These are phyloP conservation scores for Latrodectus hesperus DNA, from an alignment of 2,888 invertebrate genomes.

Conservation along the genomic window DNA sequence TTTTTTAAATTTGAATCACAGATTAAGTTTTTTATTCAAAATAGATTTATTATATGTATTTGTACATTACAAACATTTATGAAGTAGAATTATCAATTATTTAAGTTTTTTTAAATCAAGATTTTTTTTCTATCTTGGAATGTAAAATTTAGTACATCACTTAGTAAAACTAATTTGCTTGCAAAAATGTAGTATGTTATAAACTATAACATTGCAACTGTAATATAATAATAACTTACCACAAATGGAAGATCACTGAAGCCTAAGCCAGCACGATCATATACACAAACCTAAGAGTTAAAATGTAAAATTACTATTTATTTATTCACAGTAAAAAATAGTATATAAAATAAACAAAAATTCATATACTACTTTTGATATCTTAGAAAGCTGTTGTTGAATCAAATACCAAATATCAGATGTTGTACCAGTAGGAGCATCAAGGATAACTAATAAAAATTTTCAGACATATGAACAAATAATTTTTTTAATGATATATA, in stretches of 20 bases:
- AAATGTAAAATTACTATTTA: neutral
- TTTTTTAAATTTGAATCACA: too few species aligned
- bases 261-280: slow-evolving; percentile 64
- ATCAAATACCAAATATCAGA: slow-evolving; percentile 59
- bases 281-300: slow-evolving; percentile 57
- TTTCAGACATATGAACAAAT: too few species aligned
- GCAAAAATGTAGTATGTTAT: neutral
- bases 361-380: slow-evolving; percentile 27
- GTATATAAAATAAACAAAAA: neutral
- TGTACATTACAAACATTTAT: too few species aligned
- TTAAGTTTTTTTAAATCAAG: too few species aligned
- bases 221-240: slow-evolving; percentile 14
- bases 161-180: neutral
- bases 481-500: too few species aligned
- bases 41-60: too few species aligned
- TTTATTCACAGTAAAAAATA: neutral
- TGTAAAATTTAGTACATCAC: neutral
- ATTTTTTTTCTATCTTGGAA: too few species aligned
- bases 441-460: slow-evolving; percentile 45
- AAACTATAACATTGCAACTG: neutral
- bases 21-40: too few species aligned
- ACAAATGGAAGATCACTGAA: slow-evolving; percentile 55
- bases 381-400: slow-evolving; percentile 48
- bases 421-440: slow-evolving; percentile 60
- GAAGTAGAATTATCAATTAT: too few species aligned